Conservation (phyloP, 37 sponge, comb jelly and placozoan genomes). For the Bolinopsis microptera region DNA sequence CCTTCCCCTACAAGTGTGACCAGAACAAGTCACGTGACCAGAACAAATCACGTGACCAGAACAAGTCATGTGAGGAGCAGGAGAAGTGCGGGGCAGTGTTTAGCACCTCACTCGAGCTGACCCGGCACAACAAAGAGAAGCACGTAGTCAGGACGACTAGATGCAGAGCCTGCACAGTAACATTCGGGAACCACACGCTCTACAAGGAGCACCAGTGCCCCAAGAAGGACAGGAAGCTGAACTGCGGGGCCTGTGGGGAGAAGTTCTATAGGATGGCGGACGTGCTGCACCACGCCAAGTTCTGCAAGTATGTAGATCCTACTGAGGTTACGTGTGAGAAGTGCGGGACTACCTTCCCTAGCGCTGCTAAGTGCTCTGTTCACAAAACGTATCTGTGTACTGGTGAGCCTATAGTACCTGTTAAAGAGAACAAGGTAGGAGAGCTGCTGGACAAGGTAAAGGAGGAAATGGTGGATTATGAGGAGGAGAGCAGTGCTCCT, state of each 20-base stretch:
- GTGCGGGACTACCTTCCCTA: conserved; percentile 10
- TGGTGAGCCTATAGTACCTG: not conserved
- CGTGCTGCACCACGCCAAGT: conserved; percentile 30
- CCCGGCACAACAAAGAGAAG: not conserved
- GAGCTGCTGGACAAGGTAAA: not conserved
- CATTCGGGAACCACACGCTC: not conserved
- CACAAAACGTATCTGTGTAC: conserved; percentile 43
- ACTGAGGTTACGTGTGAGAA: not conserved
- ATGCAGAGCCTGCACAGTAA: not conserved
- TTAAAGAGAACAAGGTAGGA: too few relatives aligned
- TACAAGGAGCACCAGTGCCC: not conserved
- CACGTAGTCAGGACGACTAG: not conserved
- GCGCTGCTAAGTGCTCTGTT: conserved; percentile 17
- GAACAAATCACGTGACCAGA: too few relatives aligned
- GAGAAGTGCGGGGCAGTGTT: not conserved
- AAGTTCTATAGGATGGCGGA: not conserved
- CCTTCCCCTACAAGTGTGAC: conserved; percentile 25
- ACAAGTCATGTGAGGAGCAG: too few relatives aligned
- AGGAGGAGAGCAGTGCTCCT: too few relatives aligned
- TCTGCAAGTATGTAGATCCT: conserved; percentile 4
- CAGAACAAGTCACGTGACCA: too few relatives aligned
- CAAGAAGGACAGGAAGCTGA: not conserved
- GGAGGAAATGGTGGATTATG: not conserved
- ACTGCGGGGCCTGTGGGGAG: conserved; percentile 54
- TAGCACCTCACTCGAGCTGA: not conserved